Evolutionary conservation across 2,113 vertebrate species (phyloP), one percentile per base, ranked within the genome.

Genomic region (Eclectus roratus): DNA sequence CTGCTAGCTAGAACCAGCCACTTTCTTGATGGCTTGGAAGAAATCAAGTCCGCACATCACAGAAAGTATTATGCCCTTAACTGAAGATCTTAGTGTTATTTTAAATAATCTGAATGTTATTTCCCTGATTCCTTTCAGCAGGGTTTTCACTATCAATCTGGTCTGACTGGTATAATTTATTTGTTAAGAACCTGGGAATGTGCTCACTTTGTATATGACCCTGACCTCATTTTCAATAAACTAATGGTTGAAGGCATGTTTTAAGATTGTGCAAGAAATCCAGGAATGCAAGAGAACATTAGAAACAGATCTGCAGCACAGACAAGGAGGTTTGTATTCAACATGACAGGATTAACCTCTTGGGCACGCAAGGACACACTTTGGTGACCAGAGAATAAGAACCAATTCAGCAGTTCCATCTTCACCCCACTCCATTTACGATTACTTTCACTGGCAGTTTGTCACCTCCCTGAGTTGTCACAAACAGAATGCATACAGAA

Each of bases 401-500:
- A 76, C 49, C 50, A 72, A 92, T 88, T 93, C 82, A 90, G 92
- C 90, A 91, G 46, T 37, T 96, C 60, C 56, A 85, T 7, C 17
- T 44, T 78, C n/a, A 80, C 33, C 46, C 80, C 12, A 3, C 7
- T 87, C 85, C 25, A 83, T 66, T 69, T 91, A 70, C 77, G 94
- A 94, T n/a, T 65, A 73, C 71, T 85, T 73, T n/a, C 24, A 18
- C 31, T 49, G 58, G 37, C 41, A 95, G 29, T 63, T 35, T 83
- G 58, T 81, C 66, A 90, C 25, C 28, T 27, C 46, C 55, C 31
- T 13, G 25, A 47, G 28, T 3, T 55, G 46, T 33, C n/a, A 70
- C 11, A 18, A 83, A 61, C 1, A 2, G 19, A 63, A 73, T 37
- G 24, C 60, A 73, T 55, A 50, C 4, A 35, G 72, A 39, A 55